Conservation (phyloP, 2,797 vertebrate species). For the Botia almorhae region DNA sequence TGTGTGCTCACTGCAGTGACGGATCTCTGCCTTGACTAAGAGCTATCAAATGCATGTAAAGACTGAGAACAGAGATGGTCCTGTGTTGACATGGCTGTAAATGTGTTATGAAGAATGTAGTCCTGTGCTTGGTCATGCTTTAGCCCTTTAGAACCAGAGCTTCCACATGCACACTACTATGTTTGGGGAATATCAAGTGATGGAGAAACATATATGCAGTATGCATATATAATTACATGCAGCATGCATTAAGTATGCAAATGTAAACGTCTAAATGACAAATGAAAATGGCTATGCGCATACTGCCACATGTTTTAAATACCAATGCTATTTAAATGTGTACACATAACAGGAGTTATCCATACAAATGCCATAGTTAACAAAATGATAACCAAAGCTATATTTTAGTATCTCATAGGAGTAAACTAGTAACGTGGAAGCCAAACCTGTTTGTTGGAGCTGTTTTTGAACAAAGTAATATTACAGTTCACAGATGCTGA, state of each 20-base stretch:
- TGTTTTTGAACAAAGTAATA: too few species aligned
- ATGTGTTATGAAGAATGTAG: conserved; percentile 1
- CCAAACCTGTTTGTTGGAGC: too few species aligned
- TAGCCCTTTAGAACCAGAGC: neutral
- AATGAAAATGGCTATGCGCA: too few species aligned
- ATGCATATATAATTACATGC: neutral
- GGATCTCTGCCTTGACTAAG: conserved; percentile 21
- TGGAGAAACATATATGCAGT: neutral
- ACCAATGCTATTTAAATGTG: too few species aligned
- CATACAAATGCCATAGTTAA: too few species aligned
- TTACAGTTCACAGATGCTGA: too few species aligned
- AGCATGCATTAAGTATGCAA: neutral
- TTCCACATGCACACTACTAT: neutral
- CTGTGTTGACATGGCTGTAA: neutral
- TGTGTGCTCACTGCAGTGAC: conserved; percentile 10
- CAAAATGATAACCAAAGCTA: too few species aligned
- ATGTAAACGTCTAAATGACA: too few species aligned
- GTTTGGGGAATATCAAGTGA: neutral
- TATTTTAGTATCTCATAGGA: too few species aligned
- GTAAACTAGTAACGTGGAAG: too few species aligned
- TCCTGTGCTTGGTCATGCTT: neutral
- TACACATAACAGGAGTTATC: too few species aligned
- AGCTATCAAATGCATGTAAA: conserved; percentile 13
- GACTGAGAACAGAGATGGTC: neutral
- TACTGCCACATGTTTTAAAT: too few species aligned